These are phyloP conservation scores for Eucera pruinosa DNA, from an alignment of 2,888 invertebrate species.

Conservation along the genomic window DNA sequence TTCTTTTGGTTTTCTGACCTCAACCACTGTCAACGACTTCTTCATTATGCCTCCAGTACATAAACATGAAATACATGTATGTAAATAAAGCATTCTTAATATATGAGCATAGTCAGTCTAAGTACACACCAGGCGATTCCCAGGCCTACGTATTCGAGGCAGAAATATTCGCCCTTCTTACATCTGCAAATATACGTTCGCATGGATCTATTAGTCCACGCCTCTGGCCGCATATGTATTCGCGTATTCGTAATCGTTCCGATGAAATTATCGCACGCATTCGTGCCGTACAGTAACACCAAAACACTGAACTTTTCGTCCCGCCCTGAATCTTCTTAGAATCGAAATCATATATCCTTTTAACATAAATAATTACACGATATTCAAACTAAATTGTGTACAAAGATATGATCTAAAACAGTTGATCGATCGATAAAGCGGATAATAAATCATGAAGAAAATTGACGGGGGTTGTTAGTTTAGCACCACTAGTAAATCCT, in stretches of 20 bases:
- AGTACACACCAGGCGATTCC: constrained; percentile 40
- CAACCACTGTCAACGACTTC: constrained; percentile 17
- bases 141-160: constrained; percentile 36
- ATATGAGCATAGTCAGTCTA: constrained; percentile 51
- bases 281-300: constrained; percentile 21
- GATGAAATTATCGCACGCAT: constrained; percentile 36
- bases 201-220: constrained; percentile 53
- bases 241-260: constrained; percentile 19
- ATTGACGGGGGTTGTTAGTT: not conserved
- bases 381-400: not conserved
- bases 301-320: constrained; percentile 5
- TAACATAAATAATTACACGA: not conserved
- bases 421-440: not conserved
- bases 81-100: constrained; percentile 42
- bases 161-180: constrained; percentile 48
- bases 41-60: constrained; percentile 4
- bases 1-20: not conserved
- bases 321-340: constrained; percentile 1
- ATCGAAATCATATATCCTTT: constrained; percentile 9
- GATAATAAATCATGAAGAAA: not conserved
- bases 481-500: no score
- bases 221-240: constrained; percentile 30
- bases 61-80: constrained; percentile 42
- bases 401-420: not conserved
- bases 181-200: constrained; percentile 43